Evolutionary conservation across 1,140 invertebrate species (phyloP), one percentile per base, ranked within the genome.

Genomic region (Danaus plexippus): DNA sequence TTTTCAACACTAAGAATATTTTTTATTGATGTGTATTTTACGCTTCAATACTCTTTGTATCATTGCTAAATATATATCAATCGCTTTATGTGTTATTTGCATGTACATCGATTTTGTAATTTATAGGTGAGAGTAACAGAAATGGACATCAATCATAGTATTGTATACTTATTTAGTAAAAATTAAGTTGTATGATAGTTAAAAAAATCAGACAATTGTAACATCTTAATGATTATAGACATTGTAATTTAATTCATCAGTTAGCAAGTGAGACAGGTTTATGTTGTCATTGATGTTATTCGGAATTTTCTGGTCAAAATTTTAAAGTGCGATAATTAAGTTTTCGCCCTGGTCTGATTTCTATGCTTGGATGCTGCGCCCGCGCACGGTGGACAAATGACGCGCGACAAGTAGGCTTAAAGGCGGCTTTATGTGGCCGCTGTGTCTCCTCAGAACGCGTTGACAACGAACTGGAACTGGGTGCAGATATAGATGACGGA

Each of bases 401-500:
- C 57, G 52, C 64, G 63, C 69, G 69, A 69, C 70, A 80, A 70
- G 62, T 85, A 88, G 87, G 87, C 79, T 87, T 88, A 82, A 88
- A 88, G 63, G 87, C 87, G 74, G 87, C 87, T 77, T 68, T 88
- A 61, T 88, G 87, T 70, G 87, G 89, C 85, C 89, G 89, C 85
- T 90, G 89, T 89, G 89, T 90, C 79, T 90, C 89, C 82, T 87
- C 89, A 90, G 89, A 90, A 67, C 88, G 89, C 52, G 86, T 87
- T 43, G 89, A 90, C 80, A 89, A 90, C 77, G 90, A 90, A 69
- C 80, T 90, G 64, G 91, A 92, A 71, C 84, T 92, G 66, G 89
- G 90, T 51, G 89, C 89, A 47, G 94, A 96, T 84, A 88, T 96
- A 59, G 93, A 92, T 52, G 95, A 96, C 86, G 94, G 94, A 32